Base-by-base conservation (phyloP, 2,888 invertebrate genomes). In the Melipona bicolor region DNA sequence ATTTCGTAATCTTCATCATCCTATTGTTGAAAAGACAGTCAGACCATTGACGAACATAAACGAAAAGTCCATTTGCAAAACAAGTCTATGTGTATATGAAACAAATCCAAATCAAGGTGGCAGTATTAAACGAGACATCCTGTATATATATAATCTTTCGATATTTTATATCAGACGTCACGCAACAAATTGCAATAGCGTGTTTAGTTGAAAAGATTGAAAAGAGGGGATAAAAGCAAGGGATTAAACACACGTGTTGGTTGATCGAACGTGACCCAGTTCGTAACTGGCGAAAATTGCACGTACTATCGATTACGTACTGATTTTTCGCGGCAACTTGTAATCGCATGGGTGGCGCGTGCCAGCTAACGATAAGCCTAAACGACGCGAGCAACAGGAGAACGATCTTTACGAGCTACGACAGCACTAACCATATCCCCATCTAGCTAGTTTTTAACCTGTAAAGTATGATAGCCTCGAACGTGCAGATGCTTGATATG, bases 291-390 rank as follows among this genome's bases (percentile, higher is more conserved):
- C 36, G 77, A 72, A 59, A 75, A 77, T 78, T 81, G 65, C 62
- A 50, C 15, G 54, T 52, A 49, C 71, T 11, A 43, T 43, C 43
- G 43, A 43, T 43, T 43, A 43, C 61, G 56, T 52, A 65, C 52
- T n/a, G 4, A 74, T 78, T 70, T 81, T 70, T 54, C 56, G 49
- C 49, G 76, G 50, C 74, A 72, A 74, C 70, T 69, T 71, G n/a
- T 67, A 74, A 77, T 74, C 52, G 72, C 73, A 43, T 27, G 54
- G n/a, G 9, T 56, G 68, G 9, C 62, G 68, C 69, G 72, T 73
- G 76, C 62, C 62, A 24, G 15, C 15, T 19, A 21, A 52, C 27
- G 81, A 83, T 83, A 81, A 77, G 76, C 56, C 64, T 81, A 54
- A 62, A 27, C 67, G 71, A 64, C 67, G 80, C 62, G 67, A 75